Evolutionary conservation across 2,797 vertebrate genomes (phyloP), one percentile per base, ranked within the genome.

Genomic region (Bucorvus abyssinicus): DNA sequence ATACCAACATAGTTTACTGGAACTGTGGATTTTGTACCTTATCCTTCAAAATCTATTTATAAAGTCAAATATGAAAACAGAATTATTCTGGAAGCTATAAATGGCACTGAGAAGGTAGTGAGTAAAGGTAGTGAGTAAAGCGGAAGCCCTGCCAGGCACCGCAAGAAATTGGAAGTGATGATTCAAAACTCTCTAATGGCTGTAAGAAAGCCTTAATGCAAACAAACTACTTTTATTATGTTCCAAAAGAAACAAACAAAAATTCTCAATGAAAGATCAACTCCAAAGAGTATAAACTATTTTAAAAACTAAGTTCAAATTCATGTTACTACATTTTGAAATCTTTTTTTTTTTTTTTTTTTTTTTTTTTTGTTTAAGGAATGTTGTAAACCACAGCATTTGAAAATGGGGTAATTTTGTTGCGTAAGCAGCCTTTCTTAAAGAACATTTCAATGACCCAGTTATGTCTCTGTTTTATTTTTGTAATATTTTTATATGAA

Each of bases 391-490:
- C 83, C 50, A 87, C 45, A 71, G 40, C 55, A 61, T 85, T 94
- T 74, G 59, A 92, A 97, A 95, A 88, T 17, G 78, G 68, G 78
- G 90, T 93, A 94, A 71, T 95, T 95, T 84, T 90, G 82, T 87
- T 93, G 89, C 59, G 79, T 95, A 96, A 95, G 90, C 86, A 95
- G 91, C 88, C 94, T 68, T 93, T 97, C 93, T 94, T 69, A 96
- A 97, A 81, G 78, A 92, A 97, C 83, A 94, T 97, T 97, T 97
- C 87, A 95, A 95, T 96, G 97, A 97, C 97, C 97, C 88, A 97
- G 96, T 97, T 97, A 96, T 96, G 97, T 97, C 93, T 97, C 92
- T 94, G 96, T 95, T 96, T 97, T 97, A 97, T 97, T 96, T 97
- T 96, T 89, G 93, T 95, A 96, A 96, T 96, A 96, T 93, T 97